phyloP scores from a whole-genome alignment of 2,797 vertebrate species.

The Sebastes minor region DNA sequence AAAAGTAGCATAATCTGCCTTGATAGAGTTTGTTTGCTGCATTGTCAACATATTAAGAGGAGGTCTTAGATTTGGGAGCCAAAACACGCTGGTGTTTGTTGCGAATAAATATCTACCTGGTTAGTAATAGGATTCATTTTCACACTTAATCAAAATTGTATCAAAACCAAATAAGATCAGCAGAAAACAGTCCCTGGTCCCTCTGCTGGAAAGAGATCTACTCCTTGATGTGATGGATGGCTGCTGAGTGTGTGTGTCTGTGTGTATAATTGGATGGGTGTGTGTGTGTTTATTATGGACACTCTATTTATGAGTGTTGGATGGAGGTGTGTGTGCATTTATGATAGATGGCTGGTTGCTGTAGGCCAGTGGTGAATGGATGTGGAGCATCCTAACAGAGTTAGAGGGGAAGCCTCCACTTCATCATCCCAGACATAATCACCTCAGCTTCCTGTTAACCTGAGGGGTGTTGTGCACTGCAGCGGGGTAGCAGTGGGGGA shows the following conservation, averaged over 20 bases:
- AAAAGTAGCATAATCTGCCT: slow-evolving; percentile 44
- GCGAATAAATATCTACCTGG: slow-evolving; percentile 69
- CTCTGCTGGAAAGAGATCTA: slow-evolving; percentile 69
- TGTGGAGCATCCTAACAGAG: slow-evolving; percentile 80
- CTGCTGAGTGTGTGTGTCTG: slow-evolving; percentile 47
- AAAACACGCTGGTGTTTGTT: slow-evolving; percentile 54
- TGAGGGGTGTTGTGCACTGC: slow-evolving; percentile 66
- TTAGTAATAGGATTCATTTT: slow-evolving; percentile 79
- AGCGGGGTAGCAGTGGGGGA: slow-evolving; percentile 41
- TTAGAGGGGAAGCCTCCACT: slow-evolving; percentile 80
- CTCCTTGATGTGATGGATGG: slow-evolving; percentile 80
- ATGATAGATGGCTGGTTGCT: slow-evolving; percentile 80
- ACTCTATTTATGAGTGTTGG: slow-evolving; percentile 68
- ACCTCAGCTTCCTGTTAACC: slow-evolving; percentile 81
- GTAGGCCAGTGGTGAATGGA: slow-evolving; percentile 81
- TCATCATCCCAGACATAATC: slow-evolving; percentile 87
- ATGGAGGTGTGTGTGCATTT: slow-evolving; percentile 65
- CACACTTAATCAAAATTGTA: slow-evolving; percentile 76
- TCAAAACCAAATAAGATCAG: slow-evolving; percentile 77
- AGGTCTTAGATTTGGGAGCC: slow-evolving; percentile 44
- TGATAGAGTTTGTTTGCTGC: slow-evolving; percentile 62
- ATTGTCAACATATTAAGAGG: slow-evolving; percentile 66
- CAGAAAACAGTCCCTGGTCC: slow-evolving; percentile 54
- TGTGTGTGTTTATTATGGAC: slow-evolving; percentile 65
- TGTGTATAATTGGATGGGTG: slow-evolving; percentile 25